Evolutionary conservation across 2,797 vertebrate species (phyloP), one percentile per base, ranked within the genome.

Genomic region (Avahi laniger): DNA sequence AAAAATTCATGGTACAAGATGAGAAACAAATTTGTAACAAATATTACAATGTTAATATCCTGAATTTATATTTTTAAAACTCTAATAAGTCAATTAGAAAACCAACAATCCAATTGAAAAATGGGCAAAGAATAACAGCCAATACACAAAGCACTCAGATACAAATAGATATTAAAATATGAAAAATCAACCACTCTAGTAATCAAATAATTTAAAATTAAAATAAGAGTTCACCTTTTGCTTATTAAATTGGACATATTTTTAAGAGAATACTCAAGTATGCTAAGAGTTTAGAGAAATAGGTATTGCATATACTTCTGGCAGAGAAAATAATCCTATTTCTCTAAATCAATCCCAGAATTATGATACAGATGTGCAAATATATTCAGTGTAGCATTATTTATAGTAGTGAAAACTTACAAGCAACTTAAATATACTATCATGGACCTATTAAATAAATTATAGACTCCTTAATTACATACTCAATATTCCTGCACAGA

Each of bases 321-420:
- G n/a, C 38, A 43, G 12, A 52, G 18, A 95, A 7, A 93, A 76
- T 87, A 95, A 73, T 81, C 26, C 22, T 28, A 67, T 70, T 95
- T 97, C 24, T 97, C 75, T 76, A 48, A 90, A 57, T 88, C 79
- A 86, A 78, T 91, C 75, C 80, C 81, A 91, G 89, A 84, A 38
- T 78, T 90, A 87, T 7, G 6, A 78, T 46, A 10, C 91, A 81
- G 78, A 73, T 84, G 11, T 28, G 41, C 15, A 92, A 72, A 79
- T 65, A 84, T 30, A 41, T 70, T 75, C 69, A n/a, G 8, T 30
- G 33, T 35, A 87, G 28, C 17, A 82, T 90, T 88, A 76, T 87
- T 78, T 65, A 38, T 2, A 95, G 83, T 35, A 83, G 35, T 67
- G 52, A 78, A 87, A 97, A 87, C 7, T n/a, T 95, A 6, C n/a